Evolutionary conservation across 2,113 vertebrate genomes (phyloP), one percentile per base, ranked within the genome.

Genomic region (Mionectes macconnelli): DNA sequence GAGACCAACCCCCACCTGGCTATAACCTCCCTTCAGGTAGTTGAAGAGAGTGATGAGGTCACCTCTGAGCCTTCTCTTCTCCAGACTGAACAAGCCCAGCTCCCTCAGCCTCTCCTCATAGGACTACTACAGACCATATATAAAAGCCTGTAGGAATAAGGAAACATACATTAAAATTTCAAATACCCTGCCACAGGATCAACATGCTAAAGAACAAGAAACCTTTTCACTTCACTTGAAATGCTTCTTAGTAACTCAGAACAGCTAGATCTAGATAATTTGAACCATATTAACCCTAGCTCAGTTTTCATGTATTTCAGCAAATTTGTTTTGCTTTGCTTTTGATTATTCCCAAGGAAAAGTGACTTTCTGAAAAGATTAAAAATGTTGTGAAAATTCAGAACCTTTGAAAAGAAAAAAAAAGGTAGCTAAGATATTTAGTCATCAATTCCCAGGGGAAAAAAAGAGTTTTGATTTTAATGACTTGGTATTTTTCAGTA

Each of bases 61-160:
- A n/a, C n/a, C n/a, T n/a, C n/a, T n/a, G n/a, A n/a, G n/a, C n/a
- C n/a, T n/a, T n/a, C n/a, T n/a, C n/a, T n/a, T n/a, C n/a, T n/a
- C n/a, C n/a, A n/a, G n/a, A n/a, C n/a, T n/a, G n/a, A n/a, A n/a
- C n/a, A n/a, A n/a, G n/a, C n/a, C n/a, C n/a, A n/a, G n/a, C n/a
- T n/a, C n/a, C n/a, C n/a, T n/a, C n/a, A n/a, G n/a, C n/a, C n/a
- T n/a, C n/a, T n/a, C n/a, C n/a, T n/a, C n/a, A n/a, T n/a, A n/a
- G n/a, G n/a, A n/a, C n/a, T n/a, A n/a, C n/a, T 59, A 53, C 2
- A 42, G 2, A 21, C 57, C 1, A 35, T 28, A 8, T 42, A 13
- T 17, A 76, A 79, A 83, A 40, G 4, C 10, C 33, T n/a, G 23
- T 35, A 23, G 37, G 80, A 56, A 49, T 52, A 72, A 55, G 44